phyloP scores from a whole-genome alignment of 2,113 vertebrate genomes.

The Psittacula cyanocephala region DNA sequence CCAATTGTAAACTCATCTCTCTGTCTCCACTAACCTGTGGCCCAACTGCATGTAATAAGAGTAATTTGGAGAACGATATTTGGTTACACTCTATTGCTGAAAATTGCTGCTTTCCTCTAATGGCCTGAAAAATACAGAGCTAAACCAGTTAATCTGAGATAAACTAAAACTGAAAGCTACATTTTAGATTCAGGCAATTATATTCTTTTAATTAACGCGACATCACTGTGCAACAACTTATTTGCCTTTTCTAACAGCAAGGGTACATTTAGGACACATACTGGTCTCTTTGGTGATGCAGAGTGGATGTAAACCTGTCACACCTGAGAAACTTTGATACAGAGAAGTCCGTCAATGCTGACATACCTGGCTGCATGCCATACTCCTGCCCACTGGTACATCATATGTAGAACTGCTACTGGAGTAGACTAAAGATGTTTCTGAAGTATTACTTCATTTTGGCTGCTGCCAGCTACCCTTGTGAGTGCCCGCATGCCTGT shows the following conservation, averaged over 20 bases:
- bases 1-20: constrained; percentile 29
- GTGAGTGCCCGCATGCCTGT: accelerated
- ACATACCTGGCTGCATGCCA: background rate
- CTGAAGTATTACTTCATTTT: background rate
- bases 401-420: background rate
- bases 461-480: background rate
- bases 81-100: constrained; percentile 40
- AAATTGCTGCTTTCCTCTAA: constrained; percentile 45
- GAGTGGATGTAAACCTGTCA: background rate
- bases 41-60: constrained; percentile 36
- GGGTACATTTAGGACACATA: background rate
- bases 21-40: constrained; percentile 9
- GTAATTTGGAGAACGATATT: constrained; percentile 37
- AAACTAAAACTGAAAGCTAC: background rate
- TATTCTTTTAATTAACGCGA: background rate
- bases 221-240: background rate
- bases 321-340: background rate
- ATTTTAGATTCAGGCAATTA: background rate
- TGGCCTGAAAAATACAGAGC: background rate
- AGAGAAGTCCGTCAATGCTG: background rate
- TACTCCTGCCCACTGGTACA: background rate
- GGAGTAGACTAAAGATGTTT: background rate
- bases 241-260: background rate
- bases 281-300: background rate
- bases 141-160: constrained; percentile 34